Evolutionary conservation across 2,113 vertebrate genomes (phyloP).

Genomic region (Centropus unirufus): DNA sequence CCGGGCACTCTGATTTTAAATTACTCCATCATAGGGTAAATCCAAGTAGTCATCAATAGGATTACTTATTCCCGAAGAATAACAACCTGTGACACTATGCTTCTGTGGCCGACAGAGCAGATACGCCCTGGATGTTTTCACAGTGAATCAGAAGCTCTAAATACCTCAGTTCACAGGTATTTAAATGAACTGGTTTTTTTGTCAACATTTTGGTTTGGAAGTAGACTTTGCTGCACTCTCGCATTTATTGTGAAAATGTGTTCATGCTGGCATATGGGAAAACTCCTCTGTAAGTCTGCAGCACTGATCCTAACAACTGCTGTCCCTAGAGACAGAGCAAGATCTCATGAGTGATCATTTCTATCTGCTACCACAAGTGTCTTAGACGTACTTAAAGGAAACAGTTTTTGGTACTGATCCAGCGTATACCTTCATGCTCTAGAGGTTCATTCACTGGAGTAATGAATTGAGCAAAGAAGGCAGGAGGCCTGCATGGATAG

Average conservation of each 20-base stretch:
- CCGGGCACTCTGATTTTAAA: not conserved
- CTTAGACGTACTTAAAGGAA: not conserved
- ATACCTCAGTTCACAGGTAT: not conserved
- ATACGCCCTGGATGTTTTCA: not conserved
- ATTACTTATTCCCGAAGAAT: slow-evolving; percentile 2
- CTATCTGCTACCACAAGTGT: not conserved
- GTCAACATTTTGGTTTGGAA: not conserved
- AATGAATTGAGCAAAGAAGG: too few species aligned
- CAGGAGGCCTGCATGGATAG: too few species aligned
- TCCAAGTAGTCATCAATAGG: not conserved
- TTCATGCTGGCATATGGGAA: not conserved
- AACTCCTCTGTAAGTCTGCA: not conserved
- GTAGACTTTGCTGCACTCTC: slow-evolving; percentile 38
- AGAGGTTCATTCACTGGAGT: too few species aligned
- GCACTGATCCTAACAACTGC: not conserved
- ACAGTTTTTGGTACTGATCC: not conserved
- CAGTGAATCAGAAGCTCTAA: not conserved
- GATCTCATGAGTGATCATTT: not conserved
- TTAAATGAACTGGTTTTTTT: not conserved
- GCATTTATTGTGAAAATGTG: not conserved
- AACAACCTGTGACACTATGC: not conserved
- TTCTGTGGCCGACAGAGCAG: not conserved
- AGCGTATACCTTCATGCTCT: not conserved
- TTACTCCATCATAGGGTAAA: not conserved
- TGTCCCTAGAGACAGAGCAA: not conserved